Percentiles rank a stretch among this genome's conserved stretches.
These are phyloP conservation scores for Drosophila nigrodunni DNA, from an alignment of 1,140 invertebrate species.

Conservation along the genomic window DNA sequence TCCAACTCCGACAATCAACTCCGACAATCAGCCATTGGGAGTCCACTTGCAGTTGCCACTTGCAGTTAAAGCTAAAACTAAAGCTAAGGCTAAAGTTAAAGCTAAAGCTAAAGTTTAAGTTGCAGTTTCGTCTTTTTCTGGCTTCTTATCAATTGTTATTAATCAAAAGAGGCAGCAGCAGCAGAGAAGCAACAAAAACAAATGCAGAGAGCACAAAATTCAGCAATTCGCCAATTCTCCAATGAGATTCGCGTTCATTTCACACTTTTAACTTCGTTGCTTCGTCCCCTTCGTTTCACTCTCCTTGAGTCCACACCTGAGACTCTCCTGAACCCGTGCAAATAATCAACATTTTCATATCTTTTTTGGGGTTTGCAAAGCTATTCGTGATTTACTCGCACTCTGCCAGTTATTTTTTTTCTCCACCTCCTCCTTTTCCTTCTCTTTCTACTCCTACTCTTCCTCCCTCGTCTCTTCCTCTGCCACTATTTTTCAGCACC, in stretches of 20 bases:
- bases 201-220: constrained; percentile 67
- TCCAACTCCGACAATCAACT: constrained; percentile 61
- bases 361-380: constrained; percentile 61
- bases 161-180: constrained; percentile 66
- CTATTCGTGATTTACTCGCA: constrained; percentile 82
- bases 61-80: constrained; percentile 7
- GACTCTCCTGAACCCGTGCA: constrained; percentile 59
- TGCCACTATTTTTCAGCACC: constrained; percentile 59
- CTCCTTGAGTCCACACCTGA: not conserved
- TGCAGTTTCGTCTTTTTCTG: constrained; percentile 6
- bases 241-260: constrained; percentile 61
- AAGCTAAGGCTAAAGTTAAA: constrained; percentile 2
- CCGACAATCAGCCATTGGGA: constrained; percentile 62
- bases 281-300: not conserved
- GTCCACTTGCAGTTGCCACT: constrained; percentile 27
- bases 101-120: not conserved
- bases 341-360: constrained; percentile 83
- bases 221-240: constrained; percentile 55
- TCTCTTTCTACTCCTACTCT: not conserved
- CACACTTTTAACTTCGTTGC: constrained; percentile 54
- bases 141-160: constrained; percentile 79
- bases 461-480: too few species aligned
- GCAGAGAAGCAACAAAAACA: constrained; percentile 28
- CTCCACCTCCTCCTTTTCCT: not conserved
- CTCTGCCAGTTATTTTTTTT: constrained; percentile 29